Percentiles rank a stretch among this genome's conserved stretches.
Conservation (phyloP, 2,888 invertebrate genomes). For the Heliothis peltigera region DNA sequence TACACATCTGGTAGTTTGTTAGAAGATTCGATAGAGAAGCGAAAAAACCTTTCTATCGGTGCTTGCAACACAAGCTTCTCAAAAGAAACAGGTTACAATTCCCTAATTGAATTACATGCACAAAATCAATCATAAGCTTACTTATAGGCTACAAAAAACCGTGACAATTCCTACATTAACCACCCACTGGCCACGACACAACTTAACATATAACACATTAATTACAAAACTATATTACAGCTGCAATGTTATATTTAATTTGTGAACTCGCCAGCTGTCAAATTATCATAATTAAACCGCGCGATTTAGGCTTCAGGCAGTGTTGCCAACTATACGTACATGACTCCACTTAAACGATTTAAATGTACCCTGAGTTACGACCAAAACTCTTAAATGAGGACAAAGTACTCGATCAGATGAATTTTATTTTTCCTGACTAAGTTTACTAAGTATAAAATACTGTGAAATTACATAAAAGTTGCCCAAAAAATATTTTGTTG, state of each 20-base stretch:
- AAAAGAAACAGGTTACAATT: slow-evolving; percentile 1
- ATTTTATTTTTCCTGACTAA: too few species aligned
- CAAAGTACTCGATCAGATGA: too few species aligned
- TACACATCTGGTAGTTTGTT: neutral
- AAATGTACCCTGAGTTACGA: too few species aligned
- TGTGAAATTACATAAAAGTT: too few species aligned
- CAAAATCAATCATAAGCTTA: slow-evolving; percentile 25
- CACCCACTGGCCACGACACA: slow-evolving; percentile 27
- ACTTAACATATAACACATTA: slow-evolving; percentile 31
- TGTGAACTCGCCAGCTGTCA: slow-evolving; percentile 53
- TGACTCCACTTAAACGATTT: too few species aligned
- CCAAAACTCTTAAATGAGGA: too few species aligned
- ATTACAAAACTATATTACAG: slow-evolving; percentile 29
- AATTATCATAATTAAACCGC: slow-evolving; percentile 59
- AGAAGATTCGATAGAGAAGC: neutral
- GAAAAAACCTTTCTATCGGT: neutral
- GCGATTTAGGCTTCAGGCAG: slow-evolving; percentile 33
- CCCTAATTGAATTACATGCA: slow-evolving; percentile 1
- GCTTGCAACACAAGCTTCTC: neutral
- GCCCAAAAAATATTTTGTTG: too few species aligned
- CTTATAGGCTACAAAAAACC: slow-evolving; percentile 14
- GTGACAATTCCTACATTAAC: slow-evolving; percentile 31
- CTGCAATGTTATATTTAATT: slow-evolving; percentile 45
- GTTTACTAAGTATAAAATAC: too few species aligned
- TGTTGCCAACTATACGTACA: too few species aligned